Evolutionary conservation across 2,888 invertebrate genomes (phyloP), one percentile per base, ranked within the genome.

Genomic region (Artemia sinica): DNA sequence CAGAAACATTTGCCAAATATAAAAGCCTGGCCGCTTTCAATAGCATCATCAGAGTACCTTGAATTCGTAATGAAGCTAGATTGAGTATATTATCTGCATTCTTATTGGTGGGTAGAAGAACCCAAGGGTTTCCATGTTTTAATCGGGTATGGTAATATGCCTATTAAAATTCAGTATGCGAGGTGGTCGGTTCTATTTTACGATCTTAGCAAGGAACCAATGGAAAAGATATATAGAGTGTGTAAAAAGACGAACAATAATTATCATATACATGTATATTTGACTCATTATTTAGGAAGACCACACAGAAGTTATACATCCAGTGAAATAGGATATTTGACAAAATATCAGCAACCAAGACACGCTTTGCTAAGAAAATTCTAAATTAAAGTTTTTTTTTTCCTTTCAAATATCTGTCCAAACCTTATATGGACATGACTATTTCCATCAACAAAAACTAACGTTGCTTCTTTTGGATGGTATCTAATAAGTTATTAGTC

Each of bases 111-210:
- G 14, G 63, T 18, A 18, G 10, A n/a, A 18, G 14, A 58, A 58
- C 63, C 63, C 63, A 58, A 28, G 63, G 63, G 63, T 58, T 58
- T 58, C 63, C 63, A 58, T 58, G 63, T 58, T 58, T 58, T 58
- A 58, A 58, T 58, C 63, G 9, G 63, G 63, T 58, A 18, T 58
- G 63, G 63, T 58, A 58, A 58, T 58, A 28, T 9, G 14, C n/a
- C 63, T 58, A 58, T 58, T 58, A 58, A 58, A 58, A 58, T 58
- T 58, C 63, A 58, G 63, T 28, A 58, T 58, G 63, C 63, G 63
- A 58, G 63, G 63, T 10, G n/a, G 14, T 58, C 63, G 28, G 11
- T 58, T 58, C 63, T 18, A 28, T 58, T 58, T 58, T 58, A 58
- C 63, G 63, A 58, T 58, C 63, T 58, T 8, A 58, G 14, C 14